Evolutionary conservation across 2,888 invertebrate genomes (phyloP).

Genomic region (Tineola bisselliella): DNA sequence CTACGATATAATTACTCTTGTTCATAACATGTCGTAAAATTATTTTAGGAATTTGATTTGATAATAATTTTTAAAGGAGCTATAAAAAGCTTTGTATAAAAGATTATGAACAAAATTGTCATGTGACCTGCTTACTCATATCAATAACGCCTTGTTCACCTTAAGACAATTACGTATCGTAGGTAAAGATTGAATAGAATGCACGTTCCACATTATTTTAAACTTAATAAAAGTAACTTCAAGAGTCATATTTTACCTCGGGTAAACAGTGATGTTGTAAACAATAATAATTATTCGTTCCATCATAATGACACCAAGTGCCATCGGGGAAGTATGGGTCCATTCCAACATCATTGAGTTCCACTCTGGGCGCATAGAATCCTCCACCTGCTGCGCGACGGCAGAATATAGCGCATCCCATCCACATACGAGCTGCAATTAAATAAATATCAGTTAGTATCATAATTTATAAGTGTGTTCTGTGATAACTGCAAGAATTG

Average conservation of each 20-base stretch:
- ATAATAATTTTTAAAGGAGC: neutral
- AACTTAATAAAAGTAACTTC: too few species aligned
- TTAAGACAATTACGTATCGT: too few species aligned
- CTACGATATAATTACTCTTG: neutral
- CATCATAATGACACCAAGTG: slow-evolving; percentile 80
- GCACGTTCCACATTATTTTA: too few species aligned
- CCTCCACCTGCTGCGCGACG: slow-evolving; percentile 71
- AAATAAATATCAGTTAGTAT: too few species aligned
- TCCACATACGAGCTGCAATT: slow-evolving; percentile 73
- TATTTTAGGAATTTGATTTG: neutral
- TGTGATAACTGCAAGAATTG: too few species aligned
- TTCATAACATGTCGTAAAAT: neutral
- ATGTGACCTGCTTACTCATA: neutral
- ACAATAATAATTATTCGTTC: slow-evolving; percentile 73
- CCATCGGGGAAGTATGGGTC: slow-evolving; percentile 84
- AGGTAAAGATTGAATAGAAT: too few species aligned
- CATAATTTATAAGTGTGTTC: too few species aligned
- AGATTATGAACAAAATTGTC: neutral
- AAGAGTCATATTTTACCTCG: slow-evolving; percentile 52
- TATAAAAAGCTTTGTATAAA: neutral
- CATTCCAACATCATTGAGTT: slow-evolving; percentile 77
- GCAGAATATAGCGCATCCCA: slow-evolving; percentile 83
- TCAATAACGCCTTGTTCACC: too few species aligned
- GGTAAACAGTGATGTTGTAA: slow-evolving; percentile 79
- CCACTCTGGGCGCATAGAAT: slow-evolving; percentile 79